Percentiles rank a stretch among this genome's conserved stretches.
phyloP scores from a whole-genome alignment of 2,888 invertebrate species.

The Copidosoma aretas region DNA sequence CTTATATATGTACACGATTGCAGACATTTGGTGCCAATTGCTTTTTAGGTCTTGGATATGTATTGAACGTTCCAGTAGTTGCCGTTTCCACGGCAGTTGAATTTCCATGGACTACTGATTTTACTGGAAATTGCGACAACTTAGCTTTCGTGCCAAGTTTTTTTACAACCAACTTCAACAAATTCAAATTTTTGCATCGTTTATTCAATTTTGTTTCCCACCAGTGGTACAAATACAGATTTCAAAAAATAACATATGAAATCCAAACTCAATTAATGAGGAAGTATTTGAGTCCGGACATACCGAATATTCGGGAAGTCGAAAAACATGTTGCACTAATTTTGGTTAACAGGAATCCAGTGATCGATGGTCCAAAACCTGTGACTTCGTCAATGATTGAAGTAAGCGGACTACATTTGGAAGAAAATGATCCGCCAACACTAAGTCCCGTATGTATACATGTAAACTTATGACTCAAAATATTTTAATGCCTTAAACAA shows the following conservation, averaged over 20 bases:
- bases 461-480: background rate
- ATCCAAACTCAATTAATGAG: conserved; percentile 40
- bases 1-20: conserved; percentile 6
- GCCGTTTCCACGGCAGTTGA: conserved; percentile 32
- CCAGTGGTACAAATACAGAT: conserved; percentile 11
- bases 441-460: conserved; percentile 43
- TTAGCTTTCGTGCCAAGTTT: conserved; percentile 36
- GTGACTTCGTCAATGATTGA: conserved; percentile 62
- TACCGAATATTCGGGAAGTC: conserved; percentile 61
- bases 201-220: conserved; percentile 20
- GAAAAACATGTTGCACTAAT: conserved; percentile 63
- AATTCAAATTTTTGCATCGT: conserved; percentile 30
- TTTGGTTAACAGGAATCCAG: conserved; percentile 64
- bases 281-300: conserved; percentile 41
- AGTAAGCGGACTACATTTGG: conserved; percentile 66
- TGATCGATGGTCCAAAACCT: conserved; percentile 62
- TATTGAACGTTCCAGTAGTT: conserved; percentile 46
- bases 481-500: background rate
- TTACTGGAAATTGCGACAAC: conserved; percentile 44
- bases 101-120: conserved; percentile 40
- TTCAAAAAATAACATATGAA: conserved; percentile 14
- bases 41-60: conserved; percentile 48
- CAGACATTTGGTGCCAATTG: conserved; percentile 45
- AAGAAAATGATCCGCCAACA: conserved; percentile 43
- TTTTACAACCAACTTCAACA: conserved; percentile 12